Evolutionary conservation across 2,797 vertebrate species (phyloP), one percentile per base, ranked within the genome.

Genomic region (Diplodus sargus): DNA sequence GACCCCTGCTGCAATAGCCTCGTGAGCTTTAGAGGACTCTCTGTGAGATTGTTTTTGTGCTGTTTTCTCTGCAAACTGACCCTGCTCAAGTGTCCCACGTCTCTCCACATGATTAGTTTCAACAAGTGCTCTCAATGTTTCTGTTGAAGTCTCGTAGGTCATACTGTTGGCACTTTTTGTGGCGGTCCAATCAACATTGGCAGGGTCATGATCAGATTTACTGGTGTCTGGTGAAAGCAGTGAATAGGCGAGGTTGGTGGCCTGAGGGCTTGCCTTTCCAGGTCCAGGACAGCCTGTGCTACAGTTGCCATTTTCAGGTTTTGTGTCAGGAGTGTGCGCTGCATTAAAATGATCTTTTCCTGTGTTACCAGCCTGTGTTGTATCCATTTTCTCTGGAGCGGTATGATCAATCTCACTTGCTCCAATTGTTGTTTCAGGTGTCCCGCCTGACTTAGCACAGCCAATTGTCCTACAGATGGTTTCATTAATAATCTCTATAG

Each of bases 41-140:
- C 43, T 70, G 57, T 76, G 70, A 83, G 78, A 84, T 49, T 42
- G 52, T 68, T 58, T 87, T 78, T 79, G 76, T 86, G 76, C 81
- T 76, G 80, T 78, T 86, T 83, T 82, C 64, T 76, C 72, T 57
- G 23, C 47, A 65, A 70, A 74, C 64, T 17, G 57, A 74, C 51
- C 2, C 82, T 56, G 56, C 47, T 82, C 70, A 53, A 68, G 67
- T 79, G 63, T 81, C 78, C 30, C 6, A 5, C 14, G 22, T 59
- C 59, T 52, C 54, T 64, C 70, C 64, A 74, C 81, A 73, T 54
- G 59, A 75, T 48, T 67, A 5, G n/a, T 63, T 48, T 70, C 81
- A 67, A 70, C 22, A 64, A 52, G 25, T 9, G 4, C 79, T 65
- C 25, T 51, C 54, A 2, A 15, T 47, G 28, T 39, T 70, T 52